Conservation (phyloP, 2,113 vertebrate species). For the Gambusia holbrooki region DNA sequence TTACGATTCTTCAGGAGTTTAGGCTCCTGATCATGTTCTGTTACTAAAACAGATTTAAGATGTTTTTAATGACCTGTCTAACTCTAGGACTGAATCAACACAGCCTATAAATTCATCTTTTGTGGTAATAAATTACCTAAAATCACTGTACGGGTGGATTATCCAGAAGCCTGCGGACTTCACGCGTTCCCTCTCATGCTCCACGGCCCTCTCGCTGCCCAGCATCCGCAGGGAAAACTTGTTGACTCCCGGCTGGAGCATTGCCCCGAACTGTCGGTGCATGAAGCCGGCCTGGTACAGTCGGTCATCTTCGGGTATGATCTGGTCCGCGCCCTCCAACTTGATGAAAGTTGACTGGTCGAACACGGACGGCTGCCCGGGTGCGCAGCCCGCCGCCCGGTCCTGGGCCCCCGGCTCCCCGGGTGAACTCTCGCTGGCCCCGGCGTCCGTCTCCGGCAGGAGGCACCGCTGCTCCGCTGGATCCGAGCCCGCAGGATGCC, state of each 20-base stretch:
- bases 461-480: constrained; percentile 89
- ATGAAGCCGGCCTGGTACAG: constrained; percentile 93
- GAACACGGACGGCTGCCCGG: constrained; percentile 66
- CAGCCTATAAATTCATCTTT: background rate
- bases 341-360: constrained; percentile 87
- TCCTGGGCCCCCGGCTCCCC: constrained; percentile 80
- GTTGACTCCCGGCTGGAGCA: constrained; percentile 99
- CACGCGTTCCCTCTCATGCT: constrained; percentile 94
- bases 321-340: constrained; percentile 90
- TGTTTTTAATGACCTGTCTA: background rate
- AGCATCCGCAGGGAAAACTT: constrained; percentile 99
- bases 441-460: constrained; percentile 87
- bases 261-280: constrained; percentile 96
- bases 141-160: constrained; percentile 99
- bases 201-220: constrained; percentile 98
- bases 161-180: constrained; percentile 99
- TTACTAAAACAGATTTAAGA: background rate
- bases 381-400: constrained; percentile 64
- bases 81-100: constrained; percentile 13
- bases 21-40: constrained; percentile 5
- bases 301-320: constrained; percentile 88
- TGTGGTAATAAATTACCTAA: constrained; percentile 87
- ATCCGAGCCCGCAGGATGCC: constrained; percentile 84
- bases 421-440: constrained; percentile 75
- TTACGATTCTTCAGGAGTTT: constrained; percentile 3